Evolutionary conservation across 2,888 invertebrate species (phyloP), one percentile per base, ranked within the genome.

Genomic region (Teinopalpus imperialis): DNA sequence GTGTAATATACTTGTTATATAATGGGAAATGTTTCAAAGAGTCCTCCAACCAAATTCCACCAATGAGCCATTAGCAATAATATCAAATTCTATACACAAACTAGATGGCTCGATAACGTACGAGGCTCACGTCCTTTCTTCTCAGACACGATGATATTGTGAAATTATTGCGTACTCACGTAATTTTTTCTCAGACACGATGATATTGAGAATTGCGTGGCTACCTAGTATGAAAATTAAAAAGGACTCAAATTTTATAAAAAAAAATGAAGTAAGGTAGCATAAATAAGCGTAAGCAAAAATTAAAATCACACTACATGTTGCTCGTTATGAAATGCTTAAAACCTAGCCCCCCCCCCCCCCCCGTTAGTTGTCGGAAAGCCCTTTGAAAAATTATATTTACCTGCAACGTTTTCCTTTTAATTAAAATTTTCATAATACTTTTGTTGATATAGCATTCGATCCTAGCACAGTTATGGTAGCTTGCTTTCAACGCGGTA

Each of bases 321-420:
- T 13, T 21, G 24, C 35, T 29, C 34, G 43, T 43, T 35, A 34
- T 8, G 18, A 27, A 34, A 27, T 20, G 27, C 35, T 35, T 29
- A 21, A 34, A 43, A 35, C 35, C 8, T 27, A 13, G 13, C 12
- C 34, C 35, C 35, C 21, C 35, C 8, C 21, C 20, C 20, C 12
- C 34, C 35, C 35, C 21, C 21, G 30, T 35, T 35, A 43, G 34
- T 32, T 24, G 24, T 42, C 34, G 42, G 35, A 24, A 30, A 16
- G 8, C 29, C 34, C 43, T 43, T 43, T 43, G 35, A 43, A 43
- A 35, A 20, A 29, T 43, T n/a, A n/a, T 27, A 26, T 34, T 34
- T 34, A 20, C 42, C 34, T 18, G 42, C 26, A 32, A 35, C 4
- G 43, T 43, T 42, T 32, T 18, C 41, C 41, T 24, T 42, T 24